Base-by-base conservation (phyloP, 2,888 invertebrate genomes). In the Dryadula phaetusa region DNA sequence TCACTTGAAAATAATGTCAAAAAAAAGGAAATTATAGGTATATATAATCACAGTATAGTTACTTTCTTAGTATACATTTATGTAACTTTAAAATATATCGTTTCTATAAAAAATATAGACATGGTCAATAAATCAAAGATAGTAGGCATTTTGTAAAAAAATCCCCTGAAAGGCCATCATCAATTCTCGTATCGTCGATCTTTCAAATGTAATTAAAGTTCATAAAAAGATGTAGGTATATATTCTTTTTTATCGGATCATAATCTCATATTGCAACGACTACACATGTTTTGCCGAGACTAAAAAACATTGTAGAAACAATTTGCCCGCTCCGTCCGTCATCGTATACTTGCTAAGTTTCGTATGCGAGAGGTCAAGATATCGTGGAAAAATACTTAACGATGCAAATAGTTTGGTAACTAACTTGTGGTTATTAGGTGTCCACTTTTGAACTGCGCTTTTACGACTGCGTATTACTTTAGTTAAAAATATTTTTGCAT, bases 321-420 rank as follows among this genome's bases (percentile, higher is more conserved):
- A 52, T 32, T 52, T 40, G 3, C 14, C 1, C n/a, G n/a, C 22
- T 40, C 32, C 3, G 8, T 22, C 20, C 37, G n/a, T n/a, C n/a
- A n/a, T n/a, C n/a, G n/a, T 20, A 20, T 22, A 56, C 22, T 56
- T 40, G 22, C 40, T 25, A 16, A 40, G 52, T 58, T 62, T 61
- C 56, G 49, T 54, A 67, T 52, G 16, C 28, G 20, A 52, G 56
- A 67, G 62, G 53, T 63, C 68, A 68, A 60, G 62, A 66, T 82
- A 84, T 84, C 83, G 81, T 85, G 86, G 87, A 88, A 90, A 88
- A 86, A 87, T 82, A 84, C 82, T 72, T 73, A 69, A 75, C 63
- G 82, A 85, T 84, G 87, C 84, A 87, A 85, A 88, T 87, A 81
- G 81, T 87, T 85, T 80, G 79, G 81, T 82, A 83, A 84, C 82